These are phyloP conservation scores for Diplosoma virens DNA, from an alignment of 23 tunicate genomes.

Conservation along the genomic window DNA sequence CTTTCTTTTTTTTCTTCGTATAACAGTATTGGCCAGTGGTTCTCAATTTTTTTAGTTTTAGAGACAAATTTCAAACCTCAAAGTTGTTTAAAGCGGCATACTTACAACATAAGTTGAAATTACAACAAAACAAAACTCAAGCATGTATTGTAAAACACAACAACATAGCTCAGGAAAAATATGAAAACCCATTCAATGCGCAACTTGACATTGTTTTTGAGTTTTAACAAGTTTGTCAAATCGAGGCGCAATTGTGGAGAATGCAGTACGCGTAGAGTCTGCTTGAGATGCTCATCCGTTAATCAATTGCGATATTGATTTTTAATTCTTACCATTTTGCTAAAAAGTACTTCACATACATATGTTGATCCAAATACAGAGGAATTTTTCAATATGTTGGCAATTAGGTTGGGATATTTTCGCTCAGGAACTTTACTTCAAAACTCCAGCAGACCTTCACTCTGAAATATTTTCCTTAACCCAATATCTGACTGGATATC, in stretches of 20 bases:
- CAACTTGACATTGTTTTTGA: constrained; percentile 26
- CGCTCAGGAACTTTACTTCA: constrained; percentile 59
- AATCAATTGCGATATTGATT: constrained; percentile 56
- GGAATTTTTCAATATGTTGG: constrained; percentile 46
- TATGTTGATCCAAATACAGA: constrained; percentile 63
- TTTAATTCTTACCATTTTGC: constrained; percentile 58
- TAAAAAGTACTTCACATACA: constrained; percentile 64
- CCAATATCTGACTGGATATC: constrained; percentile 59
- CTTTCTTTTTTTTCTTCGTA: too few relatives aligned
- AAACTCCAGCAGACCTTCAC: constrained; percentile 43
- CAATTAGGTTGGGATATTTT: constrained; percentile 44
- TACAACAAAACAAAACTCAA: constrained; percentile 14
- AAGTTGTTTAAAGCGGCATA: background rate
- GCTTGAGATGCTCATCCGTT: constrained; percentile 54
- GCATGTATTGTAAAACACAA: constrained; percentile 13
- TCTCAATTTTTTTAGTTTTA: constrained; percentile 19
- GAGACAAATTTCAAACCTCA: constrained; percentile 20
- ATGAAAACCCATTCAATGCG: constrained; percentile 5
- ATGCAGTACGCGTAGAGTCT: constrained; percentile 38
- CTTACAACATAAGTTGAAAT: background rate
- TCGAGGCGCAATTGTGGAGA: constrained; percentile 35
- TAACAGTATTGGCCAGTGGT: background rate
- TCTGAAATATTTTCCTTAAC: constrained; percentile 50
- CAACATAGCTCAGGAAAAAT: background rate
- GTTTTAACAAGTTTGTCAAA: constrained; percentile 25